These are phyloP conservation scores for Drepana falcataria DNA, from an alignment of 2,888 invertebrate species.

Conservation along the genomic window DNA sequence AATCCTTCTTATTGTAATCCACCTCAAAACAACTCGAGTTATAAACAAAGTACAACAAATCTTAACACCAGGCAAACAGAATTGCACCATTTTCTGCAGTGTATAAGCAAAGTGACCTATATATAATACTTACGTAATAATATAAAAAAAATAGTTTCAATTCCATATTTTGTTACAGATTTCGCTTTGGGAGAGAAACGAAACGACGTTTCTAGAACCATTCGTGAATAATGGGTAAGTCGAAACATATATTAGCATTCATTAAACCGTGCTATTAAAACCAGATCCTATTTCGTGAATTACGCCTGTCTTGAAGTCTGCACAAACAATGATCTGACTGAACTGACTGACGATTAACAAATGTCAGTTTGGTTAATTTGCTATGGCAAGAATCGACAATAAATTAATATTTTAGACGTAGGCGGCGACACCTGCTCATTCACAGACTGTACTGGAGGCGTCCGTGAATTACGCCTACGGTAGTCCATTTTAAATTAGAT, in stretches of 20 bases:
- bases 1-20: slow-evolving; percentile 1
- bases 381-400: slow-evolving; percentile 30
- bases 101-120: too few relatives aligned
- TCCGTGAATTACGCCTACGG: slow-evolving; percentile 17
- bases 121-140: slow-evolving; percentile 7
- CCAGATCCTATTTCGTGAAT: background rate
- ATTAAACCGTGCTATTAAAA: slow-evolving; percentile 5
- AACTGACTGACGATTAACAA: slow-evolving; percentile 12
- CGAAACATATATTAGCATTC: background rate
- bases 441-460: slow-evolving; percentile 19
- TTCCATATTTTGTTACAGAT: slow-evolving; percentile 27
- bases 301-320: background rate
- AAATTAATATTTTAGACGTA: slow-evolving; percentile 33
- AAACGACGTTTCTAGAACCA: background rate
- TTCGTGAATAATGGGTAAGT: slow-evolving; percentile 31
- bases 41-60: too few relatives aligned
- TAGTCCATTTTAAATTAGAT: slow-evolving; percentile 1
- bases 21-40: too few relatives aligned
- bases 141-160: slow-evolving; percentile 7
- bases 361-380: slow-evolving; percentile 17
- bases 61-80: too few relatives aligned
- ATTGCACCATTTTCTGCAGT: too few relatives aligned
- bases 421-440: slow-evolving; percentile 56
- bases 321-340: slow-evolving; percentile 12
- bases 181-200: slow-evolving; percentile 10